These are phyloP conservation scores for Amphibalanus amphitrite DNA, from an alignment of 1,140 invertebrate species.

Conservation along the genomic window DNA sequence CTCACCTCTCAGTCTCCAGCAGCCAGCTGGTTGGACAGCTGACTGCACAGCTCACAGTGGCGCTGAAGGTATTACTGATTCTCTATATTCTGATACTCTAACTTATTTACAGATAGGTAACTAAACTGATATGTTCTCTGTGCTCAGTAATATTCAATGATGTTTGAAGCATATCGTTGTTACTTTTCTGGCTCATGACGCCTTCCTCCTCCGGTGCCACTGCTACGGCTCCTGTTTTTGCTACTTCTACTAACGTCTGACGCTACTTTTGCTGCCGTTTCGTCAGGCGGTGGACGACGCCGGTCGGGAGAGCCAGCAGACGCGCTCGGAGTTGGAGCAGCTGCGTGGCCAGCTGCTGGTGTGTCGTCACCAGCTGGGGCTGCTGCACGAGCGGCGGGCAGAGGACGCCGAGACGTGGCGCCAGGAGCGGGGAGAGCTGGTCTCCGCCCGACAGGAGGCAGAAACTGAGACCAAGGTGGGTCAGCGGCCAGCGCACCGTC, in stretches of 20 bases:
- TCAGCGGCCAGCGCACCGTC: no score
- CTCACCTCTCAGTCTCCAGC: background rate
- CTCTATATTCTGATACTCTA: no score
- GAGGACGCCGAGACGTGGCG: conserved; percentile 6
- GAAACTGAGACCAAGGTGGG: background rate
- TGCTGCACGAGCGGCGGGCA: conserved; percentile 9
- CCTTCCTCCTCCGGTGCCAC: no score
- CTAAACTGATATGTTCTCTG: no score
- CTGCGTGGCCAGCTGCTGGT: background rate
- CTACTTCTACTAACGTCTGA: no score
- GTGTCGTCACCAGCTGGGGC: conserved; percentile 8
- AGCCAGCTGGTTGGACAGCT: background rate
- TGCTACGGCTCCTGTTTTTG: no score
- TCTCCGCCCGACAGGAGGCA: background rate
- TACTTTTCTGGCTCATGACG: no score
- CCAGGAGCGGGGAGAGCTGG: background rate
- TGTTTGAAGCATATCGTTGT: no score
- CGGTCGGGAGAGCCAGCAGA: background rate
- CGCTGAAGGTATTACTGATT: background rate
- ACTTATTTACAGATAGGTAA: no score
- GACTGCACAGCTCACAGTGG: background rate
- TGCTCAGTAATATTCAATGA: no score
- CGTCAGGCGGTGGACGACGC: background rate
- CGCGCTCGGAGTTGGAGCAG: conserved; percentile 6
- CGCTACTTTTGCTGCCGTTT: no score